Evolutionary conservation across 2,113 vertebrate species (phyloP).

Genomic region (Scomber colias): DNA sequence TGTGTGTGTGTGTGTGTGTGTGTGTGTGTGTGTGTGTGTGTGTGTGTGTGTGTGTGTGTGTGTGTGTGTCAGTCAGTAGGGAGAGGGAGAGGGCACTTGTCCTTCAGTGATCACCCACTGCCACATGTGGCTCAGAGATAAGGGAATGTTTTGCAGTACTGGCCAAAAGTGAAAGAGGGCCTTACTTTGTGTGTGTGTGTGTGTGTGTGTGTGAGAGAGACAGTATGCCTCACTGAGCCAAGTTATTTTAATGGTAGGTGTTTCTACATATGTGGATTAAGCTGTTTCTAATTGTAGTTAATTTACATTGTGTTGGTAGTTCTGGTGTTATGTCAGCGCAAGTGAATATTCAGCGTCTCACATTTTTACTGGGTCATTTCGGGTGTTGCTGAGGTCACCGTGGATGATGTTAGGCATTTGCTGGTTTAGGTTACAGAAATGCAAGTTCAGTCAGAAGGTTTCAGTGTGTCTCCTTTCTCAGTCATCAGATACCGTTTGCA

Average conservation of each 20-base stretch:
- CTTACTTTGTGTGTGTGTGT: constrained; percentile 9
- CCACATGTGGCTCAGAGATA: constrained; percentile 64
- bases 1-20: background rate
- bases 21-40: too few species aligned
- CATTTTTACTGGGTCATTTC: constrained; percentile 8
- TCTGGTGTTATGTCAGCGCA: constrained; percentile 14
- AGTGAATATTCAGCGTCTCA: constrained; percentile 1
- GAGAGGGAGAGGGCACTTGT: background rate
- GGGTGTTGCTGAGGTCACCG: constrained; percentile 23
- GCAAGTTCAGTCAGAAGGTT: constrained; percentile 23
- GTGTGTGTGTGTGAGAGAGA: background rate
- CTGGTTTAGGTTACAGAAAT: constrained; percentile 59
- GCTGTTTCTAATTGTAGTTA: background rate
- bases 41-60: background rate
- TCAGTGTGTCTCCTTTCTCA: constrained; percentile 7
- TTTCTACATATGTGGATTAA: background rate
- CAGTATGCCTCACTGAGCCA: background rate
- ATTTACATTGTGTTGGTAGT: background rate
- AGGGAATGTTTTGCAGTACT: constrained; percentile 28
- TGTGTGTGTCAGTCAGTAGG: background rate
- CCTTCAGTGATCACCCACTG: constrained; percentile 4
- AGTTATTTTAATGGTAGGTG: background rate
- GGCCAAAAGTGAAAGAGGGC: constrained; percentile 19
- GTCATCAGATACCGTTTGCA: constrained; percentile 16
- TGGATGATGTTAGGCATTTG: constrained; percentile 37